Conservation (phyloP, 2,888 invertebrate species). For the Nemoura dubitans region DNA sequence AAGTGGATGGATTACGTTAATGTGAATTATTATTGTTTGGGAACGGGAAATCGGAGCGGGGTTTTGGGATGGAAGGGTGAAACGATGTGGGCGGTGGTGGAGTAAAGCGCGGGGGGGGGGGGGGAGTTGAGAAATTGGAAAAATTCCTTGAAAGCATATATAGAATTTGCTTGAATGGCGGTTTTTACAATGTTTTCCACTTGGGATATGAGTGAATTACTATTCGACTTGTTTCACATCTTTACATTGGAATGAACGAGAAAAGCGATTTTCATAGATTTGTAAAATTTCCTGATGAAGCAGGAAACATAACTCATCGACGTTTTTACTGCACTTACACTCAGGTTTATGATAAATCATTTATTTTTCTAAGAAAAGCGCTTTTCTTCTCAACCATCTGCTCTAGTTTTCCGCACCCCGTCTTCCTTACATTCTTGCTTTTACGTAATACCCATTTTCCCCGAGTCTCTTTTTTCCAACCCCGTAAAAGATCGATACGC, state of each 20-base stretch:
- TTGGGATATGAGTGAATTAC: neutral
- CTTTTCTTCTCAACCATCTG: slow-evolving; percentile 8
- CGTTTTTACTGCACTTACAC: neutral
- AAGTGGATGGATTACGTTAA: neutral
- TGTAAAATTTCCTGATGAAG: neutral
- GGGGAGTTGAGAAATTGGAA: no score
- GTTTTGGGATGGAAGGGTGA: no score
- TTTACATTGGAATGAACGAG: neutral
- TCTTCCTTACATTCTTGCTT: neutral
- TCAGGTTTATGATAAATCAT: neutral
- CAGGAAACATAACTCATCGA: neutral
- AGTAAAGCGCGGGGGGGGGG: no score
- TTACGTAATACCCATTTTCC: slow-evolving; percentile 13
- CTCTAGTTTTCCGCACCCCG: slow-evolving; percentile 2
- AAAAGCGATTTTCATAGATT: neutral
- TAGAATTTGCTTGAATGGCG: neutral
- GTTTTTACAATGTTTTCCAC: neutral
- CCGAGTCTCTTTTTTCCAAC: neutral
- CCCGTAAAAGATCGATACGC: slow-evolving; percentile 19
- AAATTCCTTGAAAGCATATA: no score
- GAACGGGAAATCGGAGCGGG: neutral
- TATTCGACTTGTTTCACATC: neutral
- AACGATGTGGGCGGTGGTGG: no score
- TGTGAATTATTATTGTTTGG: neutral
- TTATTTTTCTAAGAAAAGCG: neutral